Base-by-base conservation (phyloP, 2,113 vertebrate genomes). In the Mormyrus lacerda region DNA sequence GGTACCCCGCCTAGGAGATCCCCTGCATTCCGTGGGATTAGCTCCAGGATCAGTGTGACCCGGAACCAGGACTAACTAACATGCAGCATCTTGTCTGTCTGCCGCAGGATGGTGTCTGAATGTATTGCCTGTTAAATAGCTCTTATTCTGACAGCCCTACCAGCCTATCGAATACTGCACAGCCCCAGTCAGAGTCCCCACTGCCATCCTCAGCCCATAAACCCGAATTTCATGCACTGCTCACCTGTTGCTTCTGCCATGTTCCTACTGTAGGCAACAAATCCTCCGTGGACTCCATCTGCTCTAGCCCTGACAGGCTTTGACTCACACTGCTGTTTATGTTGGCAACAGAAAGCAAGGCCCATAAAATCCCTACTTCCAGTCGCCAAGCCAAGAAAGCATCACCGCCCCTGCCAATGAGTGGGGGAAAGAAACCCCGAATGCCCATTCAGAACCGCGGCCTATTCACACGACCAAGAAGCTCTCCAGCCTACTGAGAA, bases 351-450 rank as follows among this genome's bases (percentile, higher is more conserved):
- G 21, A 17, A 13, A 47, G n/a, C 45, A 88, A 48, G 15, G 85
- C 88, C 65, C n/a, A 39, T 90, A 89, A 87, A 89, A 90, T 61
- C 82, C 58, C 86, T 13, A 55, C 35, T 91, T 89, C 86, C 61
- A 61, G 47, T 65, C 42, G 42, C 79, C 44, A 3, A 17, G 76
- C 90, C 76, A 87, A 89, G 39, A 91, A 89, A 61, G 3, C 45
- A 27, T 48, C 44, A 35, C 11, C 53, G 85, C 47, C 53, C 27
- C 47, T 51, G 50, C n/a, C 58, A 76, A 50, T 24, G 35, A 44
- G 79, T 35, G 31, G 11, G 44, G 50, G 73, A 35, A 35, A 89
- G 44, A 89, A 50, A 31, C 10, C 47, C 76, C 48, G 48, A 87
- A 87, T 88, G 55, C 31, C 24, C 88, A 55, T 50, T 90, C 89